A percentile compares a stretch with the other conserved stretches of the same genome.
phyloP scores from a whole-genome alignment of 2,113 vertebrate genomes.

The Genyomyrus donnyi region DNA sequence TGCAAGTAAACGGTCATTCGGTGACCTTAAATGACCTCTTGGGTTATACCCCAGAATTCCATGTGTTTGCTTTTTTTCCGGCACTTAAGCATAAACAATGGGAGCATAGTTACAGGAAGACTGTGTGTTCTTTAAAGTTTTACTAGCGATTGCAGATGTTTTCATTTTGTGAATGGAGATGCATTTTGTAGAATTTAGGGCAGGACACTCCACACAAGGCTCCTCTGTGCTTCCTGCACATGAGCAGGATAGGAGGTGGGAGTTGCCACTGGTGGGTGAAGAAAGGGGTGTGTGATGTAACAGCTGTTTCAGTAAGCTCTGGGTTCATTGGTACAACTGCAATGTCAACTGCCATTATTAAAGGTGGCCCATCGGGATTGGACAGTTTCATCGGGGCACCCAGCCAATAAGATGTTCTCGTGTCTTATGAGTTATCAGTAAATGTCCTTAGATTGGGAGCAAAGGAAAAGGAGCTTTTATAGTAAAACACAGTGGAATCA shows the following conservation, averaged over 20 bases:
- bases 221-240: not conserved
- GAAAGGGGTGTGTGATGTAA: not conserved
- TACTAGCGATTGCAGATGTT: not conserved
- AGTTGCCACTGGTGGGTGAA: not conserved
- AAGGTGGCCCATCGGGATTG: not conserved
- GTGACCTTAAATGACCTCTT: conserved; percentile 5
- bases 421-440: not conserved
- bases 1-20: not conserved
- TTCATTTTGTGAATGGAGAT: not conserved
- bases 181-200: not conserved
- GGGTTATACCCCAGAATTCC: not conserved
- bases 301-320: not conserved
- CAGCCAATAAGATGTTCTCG: not conserved
- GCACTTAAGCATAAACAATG: not conserved
- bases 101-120: not conserved
- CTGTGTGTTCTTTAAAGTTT: not conserved
- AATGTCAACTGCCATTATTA: not conserved
- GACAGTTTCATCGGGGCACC: not conserved
- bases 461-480: not conserved
- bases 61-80: not conserved
- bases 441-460: not conserved
- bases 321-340: not conserved
- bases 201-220: not conserved
- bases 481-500: not conserved
- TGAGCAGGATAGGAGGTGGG: not conserved